These are phyloP conservation scores for Temnothorax ravouxi DNA, from an alignment of 2,888 invertebrate genomes.

Conservation along the genomic window DNA sequence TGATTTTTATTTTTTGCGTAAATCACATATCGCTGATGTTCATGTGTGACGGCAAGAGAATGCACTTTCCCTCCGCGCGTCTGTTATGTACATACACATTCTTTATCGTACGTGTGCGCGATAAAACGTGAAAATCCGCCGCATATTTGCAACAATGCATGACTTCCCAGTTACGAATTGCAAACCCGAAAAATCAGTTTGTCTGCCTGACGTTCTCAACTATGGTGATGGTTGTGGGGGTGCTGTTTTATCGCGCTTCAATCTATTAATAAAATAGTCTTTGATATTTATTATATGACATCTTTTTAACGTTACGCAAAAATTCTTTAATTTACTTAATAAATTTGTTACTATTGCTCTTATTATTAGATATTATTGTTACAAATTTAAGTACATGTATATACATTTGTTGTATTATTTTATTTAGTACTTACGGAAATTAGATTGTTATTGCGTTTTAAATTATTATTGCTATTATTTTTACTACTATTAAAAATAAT, in stretches of 20 bases:
- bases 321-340: not conserved
- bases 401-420: not conserved
- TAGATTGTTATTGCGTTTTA: not conserved
- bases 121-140: constrained; percentile 52
- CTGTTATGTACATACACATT: constrained; percentile 25
- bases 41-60: constrained; percentile 26
- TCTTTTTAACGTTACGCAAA: not conserved
- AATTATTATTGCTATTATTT: constrained; percentile 13
- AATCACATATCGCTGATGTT: constrained; percentile 22
- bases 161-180: constrained; percentile 51
- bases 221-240: constrained; percentile 15
- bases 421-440: not conserved
- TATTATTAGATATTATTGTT: not conserved
- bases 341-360: not conserved
- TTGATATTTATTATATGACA: not conserved
- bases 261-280: not conserved
- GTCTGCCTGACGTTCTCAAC: constrained; percentile 16
- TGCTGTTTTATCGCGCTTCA: constrained; percentile 7
- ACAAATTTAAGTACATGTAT: not conserved
- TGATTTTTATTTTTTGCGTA: constrained; percentile 33
- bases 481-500: not conserved
- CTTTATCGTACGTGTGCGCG: constrained; percentile 24
- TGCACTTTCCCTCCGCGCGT: constrained; percentile 17
- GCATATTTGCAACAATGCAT: constrained; percentile 43
- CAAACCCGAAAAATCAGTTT: constrained; percentile 62